A percentile compares a stretch with the other conserved stretches of the same genome.
phyloP scores from a whole-genome alignment of 2,888 invertebrate species.

The Drosophila greeni region DNA sequence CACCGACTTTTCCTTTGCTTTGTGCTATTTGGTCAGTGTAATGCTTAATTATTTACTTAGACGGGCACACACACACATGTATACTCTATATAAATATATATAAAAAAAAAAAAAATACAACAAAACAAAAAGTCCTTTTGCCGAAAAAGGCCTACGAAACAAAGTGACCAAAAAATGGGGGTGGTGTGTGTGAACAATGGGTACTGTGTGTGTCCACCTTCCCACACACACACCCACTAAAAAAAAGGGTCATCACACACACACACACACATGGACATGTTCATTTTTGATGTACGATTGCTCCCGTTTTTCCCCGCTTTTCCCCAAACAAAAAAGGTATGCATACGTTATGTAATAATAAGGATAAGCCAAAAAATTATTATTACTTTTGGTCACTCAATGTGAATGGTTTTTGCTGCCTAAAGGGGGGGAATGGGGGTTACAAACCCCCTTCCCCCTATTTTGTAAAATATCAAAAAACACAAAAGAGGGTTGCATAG shows the following conservation, averaged over 20 bases:
- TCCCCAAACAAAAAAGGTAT: conserved; percentile 56
- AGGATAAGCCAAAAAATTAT: conserved; percentile 77
- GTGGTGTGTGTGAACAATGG: conserved; percentile 30
- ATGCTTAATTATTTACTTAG: conserved; percentile 73
- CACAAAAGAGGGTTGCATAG: conserved; percentile 48
- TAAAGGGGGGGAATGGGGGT: neutral
- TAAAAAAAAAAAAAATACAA: conserved; percentile 5
- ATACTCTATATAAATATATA: neutral
- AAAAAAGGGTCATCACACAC: conserved; percentile 64
- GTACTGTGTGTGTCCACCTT: conserved; percentile 9
- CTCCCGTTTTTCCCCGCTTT: conserved; percentile 23
- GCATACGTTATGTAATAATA: conserved; percentile 76
- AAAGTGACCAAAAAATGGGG: conserved; percentile 62
- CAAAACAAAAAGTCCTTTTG: conserved; percentile 13
- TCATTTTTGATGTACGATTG: conserved; percentile 76
- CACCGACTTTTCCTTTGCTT: neutral
- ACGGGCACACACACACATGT: neutral
- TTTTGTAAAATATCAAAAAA: neutral
- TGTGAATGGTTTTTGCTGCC: conserved; percentile 7
- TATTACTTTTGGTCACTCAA: conserved; percentile 66
- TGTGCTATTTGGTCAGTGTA: conserved; percentile 72
- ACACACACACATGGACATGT: conserved; percentile 54
- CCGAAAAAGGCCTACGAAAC: conserved; percentile 56
- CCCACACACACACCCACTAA: conserved; percentile 8
- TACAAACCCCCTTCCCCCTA: neutral